phyloP scores from a whole-genome alignment of 1,140 invertebrate genomes.

The Coptotermes formosanus region DNA sequence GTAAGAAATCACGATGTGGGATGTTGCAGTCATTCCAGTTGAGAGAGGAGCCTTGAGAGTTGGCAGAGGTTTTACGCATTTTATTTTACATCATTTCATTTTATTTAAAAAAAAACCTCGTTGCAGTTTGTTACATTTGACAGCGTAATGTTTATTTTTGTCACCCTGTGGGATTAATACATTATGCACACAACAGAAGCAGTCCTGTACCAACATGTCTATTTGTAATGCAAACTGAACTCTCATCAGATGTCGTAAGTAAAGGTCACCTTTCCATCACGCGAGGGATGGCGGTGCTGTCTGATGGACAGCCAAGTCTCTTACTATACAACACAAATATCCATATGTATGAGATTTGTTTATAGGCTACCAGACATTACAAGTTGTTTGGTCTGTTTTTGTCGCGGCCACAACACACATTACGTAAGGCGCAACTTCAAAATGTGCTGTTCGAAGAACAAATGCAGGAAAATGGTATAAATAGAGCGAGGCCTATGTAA shows the following conservation, averaged over 20 bases:
- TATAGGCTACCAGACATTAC: background rate
- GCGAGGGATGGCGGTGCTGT: background rate
- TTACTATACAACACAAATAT: background rate
- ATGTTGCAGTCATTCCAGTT: too few relatives aligned
- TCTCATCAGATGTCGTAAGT: background rate
- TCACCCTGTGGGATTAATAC: background rate
- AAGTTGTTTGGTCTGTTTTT: background rate
- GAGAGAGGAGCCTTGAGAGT: too few relatives aligned
- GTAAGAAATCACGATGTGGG: too few relatives aligned
- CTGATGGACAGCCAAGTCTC: background rate
- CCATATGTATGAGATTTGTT: constrained; percentile 12
- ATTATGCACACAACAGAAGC: constrained; percentile 18
- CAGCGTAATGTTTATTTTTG: background rate
- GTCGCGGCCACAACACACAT: background rate
- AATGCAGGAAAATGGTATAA: background rate
- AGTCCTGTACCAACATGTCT: background rate
- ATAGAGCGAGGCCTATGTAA: too few relatives aligned
- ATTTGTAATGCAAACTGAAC: constrained; percentile 1
- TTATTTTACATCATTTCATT: too few relatives aligned
- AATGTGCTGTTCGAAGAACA: background rate
- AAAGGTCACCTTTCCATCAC: constrained; percentile 10
- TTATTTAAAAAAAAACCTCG: background rate
- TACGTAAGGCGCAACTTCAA: background rate
- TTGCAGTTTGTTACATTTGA: background rate
- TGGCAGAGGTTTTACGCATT: too few relatives aligned